phyloP scores from a whole-genome alignment of 2,888 invertebrate species.

The Melinopterus prodromus region DNA sequence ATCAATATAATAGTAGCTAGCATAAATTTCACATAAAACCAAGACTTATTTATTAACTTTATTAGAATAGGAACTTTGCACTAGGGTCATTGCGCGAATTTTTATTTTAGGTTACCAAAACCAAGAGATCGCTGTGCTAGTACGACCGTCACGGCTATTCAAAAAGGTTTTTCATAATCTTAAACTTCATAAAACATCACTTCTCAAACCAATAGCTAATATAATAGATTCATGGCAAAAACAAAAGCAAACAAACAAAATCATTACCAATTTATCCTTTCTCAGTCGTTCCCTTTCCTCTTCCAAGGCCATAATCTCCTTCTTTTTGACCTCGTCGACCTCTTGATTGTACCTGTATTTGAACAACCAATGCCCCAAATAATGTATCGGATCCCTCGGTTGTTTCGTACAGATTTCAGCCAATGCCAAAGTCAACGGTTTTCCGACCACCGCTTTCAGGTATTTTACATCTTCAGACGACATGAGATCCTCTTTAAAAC shows the following conservation, averaged over 20 bases:
- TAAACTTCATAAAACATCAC: no score
- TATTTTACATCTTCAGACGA: conserved; percentile 54
- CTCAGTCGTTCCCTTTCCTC: conserved; percentile 53
- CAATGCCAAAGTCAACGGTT: conserved; percentile 58
- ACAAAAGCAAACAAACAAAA: not conserved
- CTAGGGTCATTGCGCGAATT: no score
- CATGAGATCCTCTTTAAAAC: conserved; percentile 10
- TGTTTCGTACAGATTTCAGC: conserved; percentile 61
- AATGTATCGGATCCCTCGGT: conserved; percentile 62
- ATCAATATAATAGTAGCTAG: no score
- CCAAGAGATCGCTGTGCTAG: no score
- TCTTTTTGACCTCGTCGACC: conserved; percentile 50
- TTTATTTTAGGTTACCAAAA: no score
- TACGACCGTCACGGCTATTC: no score
- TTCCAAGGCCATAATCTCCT: conserved; percentile 54
- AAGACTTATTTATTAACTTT: no score
- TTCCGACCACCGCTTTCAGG: conserved; percentile 55
- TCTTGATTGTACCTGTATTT: conserved; percentile 62
- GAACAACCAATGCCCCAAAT: conserved; percentile 62
- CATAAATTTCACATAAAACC: no score
- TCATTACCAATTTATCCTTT: conserved; percentile 52
- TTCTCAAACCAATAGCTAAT: no score
- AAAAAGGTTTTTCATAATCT: no score
- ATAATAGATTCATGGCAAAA: no score
- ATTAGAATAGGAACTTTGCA: no score